Evolutionary conservation across 2,113 vertebrate genomes (phyloP).

Genomic region (Gnathonemus echidnorhynchus): DNA sequence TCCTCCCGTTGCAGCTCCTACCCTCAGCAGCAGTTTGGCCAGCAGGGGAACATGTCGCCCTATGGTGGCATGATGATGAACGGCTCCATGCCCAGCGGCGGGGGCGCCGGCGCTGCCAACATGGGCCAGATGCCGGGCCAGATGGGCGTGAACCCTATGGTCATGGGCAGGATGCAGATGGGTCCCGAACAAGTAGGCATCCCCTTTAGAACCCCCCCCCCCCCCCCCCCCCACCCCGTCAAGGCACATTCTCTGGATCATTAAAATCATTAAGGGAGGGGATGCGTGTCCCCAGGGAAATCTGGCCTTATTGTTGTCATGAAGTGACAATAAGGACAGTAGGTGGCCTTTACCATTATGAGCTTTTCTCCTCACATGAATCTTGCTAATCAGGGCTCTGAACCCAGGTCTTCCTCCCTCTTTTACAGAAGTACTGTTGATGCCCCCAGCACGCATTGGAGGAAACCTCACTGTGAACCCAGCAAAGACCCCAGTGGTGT

Average conservation of each 20-base stretch:
- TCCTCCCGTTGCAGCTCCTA: constrained; percentile 66
- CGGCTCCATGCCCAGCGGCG: constrained; percentile 54
- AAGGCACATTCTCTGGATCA: background rate
- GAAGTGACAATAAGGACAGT: background rate
- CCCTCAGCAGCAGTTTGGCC: constrained; percentile 79
- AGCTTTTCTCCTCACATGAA: background rate
- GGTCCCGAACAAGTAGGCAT: constrained; percentile 80
- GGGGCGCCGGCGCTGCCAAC: constrained; percentile 53
- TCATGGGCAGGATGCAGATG: constrained; percentile 67
- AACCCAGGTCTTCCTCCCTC: constrained; percentile 14
- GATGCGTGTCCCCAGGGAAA: background rate
- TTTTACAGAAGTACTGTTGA: constrained; percentile 35
- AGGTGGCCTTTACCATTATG: background rate
- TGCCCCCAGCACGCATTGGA: background rate
- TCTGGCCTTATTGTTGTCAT: background rate
- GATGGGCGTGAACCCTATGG: constrained; percentile 78
- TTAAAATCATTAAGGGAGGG: background rate
- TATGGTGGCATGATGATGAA: constrained; percentile 86
- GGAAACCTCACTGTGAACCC: constrained; percentile 13
- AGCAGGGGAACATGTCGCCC: constrained; percentile 65
- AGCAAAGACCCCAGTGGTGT: background rate
- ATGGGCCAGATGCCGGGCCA: constrained; percentile 64
- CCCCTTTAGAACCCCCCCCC: too few relatives aligned
- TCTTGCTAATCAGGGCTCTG: background rate
- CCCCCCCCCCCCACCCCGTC: background rate